Base-by-base conservation (phyloP, 2,113 vertebrate genomes). In the Muscicapa adusta region DNA sequence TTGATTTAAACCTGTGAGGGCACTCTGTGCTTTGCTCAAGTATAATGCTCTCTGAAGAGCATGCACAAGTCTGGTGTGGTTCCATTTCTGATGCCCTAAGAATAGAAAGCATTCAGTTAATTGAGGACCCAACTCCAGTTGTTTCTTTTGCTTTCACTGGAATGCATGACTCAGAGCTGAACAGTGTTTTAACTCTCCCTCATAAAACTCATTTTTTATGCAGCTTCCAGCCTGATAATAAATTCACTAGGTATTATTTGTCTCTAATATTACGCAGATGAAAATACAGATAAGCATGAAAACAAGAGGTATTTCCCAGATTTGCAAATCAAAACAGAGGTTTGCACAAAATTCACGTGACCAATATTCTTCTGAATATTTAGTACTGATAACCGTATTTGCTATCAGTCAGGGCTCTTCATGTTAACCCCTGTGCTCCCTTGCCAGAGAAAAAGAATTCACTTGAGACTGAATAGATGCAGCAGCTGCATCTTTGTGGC, bases 151-250 rank as follows among this genome's bases (percentile, higher is more conserved):
- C 38, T 91, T 74, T 70, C 82, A 38, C 70, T 79, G 71, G 85
- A 92, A 87, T 71, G 48, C 45, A 63, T 91, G 89, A 97, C 80
- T 94, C 84, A 85, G 84, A 88, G 50, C 17, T 47, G 54, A 91
- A 78, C 0, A 2, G 6, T 36, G 2, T 40, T 88, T 71, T 68
- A 91, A 54, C 58, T 61, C 22, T 70, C 31, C 22, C 38, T 78
- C 34, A 56, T 79, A 85, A 81, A 85, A 75, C 20, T 34, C 74
- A 8, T 7, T 31, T 38, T 73, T 36, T 58, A 9, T 68, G 19
- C 24, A 13, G 74, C 34, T 95, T 93, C 51, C 58, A 91, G 54
- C 4, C 24, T 60, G 24, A 47, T 38, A 78, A 60, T 31, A 81
- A 53, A 75, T 53, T 48, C 18, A 61, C 65, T 66, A 70, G 38